phyloP scores from a whole-genome alignment of 2,888 invertebrate species.

The Sicus ferrugineus region DNA sequence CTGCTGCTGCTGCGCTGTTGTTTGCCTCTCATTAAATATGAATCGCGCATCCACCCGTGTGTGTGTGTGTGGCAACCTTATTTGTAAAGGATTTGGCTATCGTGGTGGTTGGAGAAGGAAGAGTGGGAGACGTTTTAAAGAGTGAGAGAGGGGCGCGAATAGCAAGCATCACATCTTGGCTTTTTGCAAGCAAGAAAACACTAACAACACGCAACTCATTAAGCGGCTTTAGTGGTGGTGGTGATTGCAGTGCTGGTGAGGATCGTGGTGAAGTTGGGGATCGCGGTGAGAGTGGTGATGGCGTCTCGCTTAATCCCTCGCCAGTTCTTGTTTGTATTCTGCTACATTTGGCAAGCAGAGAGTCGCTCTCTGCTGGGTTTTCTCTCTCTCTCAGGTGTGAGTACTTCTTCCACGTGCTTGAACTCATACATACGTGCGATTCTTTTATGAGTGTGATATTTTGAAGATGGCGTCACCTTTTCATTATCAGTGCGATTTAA shows the following conservation, averaged over 20 bases:
- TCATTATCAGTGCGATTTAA: too few species aligned
- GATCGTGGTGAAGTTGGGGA: too few species aligned
- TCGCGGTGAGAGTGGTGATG: too few species aligned
- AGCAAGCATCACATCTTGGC: not conserved
- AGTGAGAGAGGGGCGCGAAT: not conserved
- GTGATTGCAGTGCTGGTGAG: not conserved
- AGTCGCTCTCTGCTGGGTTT: not conserved
- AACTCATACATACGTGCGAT: too few species aligned
- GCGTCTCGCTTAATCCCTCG: not conserved
- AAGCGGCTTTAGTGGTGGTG: not conserved
- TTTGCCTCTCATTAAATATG: not conserved
- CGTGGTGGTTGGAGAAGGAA: too few species aligned
- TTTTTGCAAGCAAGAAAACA: not conserved
- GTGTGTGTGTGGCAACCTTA: not conserved
- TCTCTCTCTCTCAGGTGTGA: too few species aligned
- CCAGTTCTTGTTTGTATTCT: not conserved
- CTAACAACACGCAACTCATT: constrained; percentile 21
- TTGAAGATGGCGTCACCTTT: too few species aligned
- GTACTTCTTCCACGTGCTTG: too few species aligned
- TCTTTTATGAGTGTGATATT: too few species aligned
- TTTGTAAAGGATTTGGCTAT: too few species aligned
- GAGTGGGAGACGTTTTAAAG: too few species aligned
- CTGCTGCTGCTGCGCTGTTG: not conserved
- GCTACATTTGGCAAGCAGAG: not conserved
- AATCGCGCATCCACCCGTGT: not conserved